Conservation (phyloP, 2,113 vertebrate genomes). For the Hyaena hyaena region DNA sequence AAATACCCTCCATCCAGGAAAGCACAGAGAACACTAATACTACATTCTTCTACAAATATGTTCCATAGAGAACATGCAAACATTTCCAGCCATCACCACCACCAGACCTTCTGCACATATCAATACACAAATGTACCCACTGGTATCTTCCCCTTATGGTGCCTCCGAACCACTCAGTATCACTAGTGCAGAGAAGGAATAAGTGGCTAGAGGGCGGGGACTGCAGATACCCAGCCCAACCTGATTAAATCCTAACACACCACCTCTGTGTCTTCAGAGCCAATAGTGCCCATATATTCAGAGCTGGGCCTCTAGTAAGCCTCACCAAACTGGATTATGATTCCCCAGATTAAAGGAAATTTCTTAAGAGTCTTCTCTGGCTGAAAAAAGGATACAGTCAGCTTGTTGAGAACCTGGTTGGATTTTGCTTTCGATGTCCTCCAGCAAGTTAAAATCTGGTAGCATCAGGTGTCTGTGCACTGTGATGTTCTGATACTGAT, state of each 20-base stretch:
- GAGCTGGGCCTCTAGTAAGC: not conserved
- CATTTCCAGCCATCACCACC: not conserved
- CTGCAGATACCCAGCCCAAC: not conserved
- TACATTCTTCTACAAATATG: not conserved
- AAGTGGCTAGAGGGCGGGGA: not conserved
- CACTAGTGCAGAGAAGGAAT: not conserved
- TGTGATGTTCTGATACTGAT: constrained; percentile 94
- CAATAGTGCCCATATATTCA: constrained; percentile 15
- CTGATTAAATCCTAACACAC: not conserved
- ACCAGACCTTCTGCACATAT: not conserved
- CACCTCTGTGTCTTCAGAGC: not conserved
- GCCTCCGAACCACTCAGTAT: not conserved
- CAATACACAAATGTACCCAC: not conserved
- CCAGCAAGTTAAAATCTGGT: constrained; percentile 94
- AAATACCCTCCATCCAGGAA: not conserved
- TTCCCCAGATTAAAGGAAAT: not conserved
- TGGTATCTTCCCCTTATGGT: not conserved
- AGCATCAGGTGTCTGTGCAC: constrained; percentile 91
- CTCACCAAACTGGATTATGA: not conserved
- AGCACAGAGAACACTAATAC: not conserved
- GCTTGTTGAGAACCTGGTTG: constrained; percentile 90
- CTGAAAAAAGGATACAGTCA: constrained; percentile 95
- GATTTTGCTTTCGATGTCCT: constrained; percentile 91
- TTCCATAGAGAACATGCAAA: not conserved
- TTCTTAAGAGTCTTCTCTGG: constrained; percentile 14